Conservation (phyloP, 2,113 vertebrate species). For the Perca flavescens region DNA sequence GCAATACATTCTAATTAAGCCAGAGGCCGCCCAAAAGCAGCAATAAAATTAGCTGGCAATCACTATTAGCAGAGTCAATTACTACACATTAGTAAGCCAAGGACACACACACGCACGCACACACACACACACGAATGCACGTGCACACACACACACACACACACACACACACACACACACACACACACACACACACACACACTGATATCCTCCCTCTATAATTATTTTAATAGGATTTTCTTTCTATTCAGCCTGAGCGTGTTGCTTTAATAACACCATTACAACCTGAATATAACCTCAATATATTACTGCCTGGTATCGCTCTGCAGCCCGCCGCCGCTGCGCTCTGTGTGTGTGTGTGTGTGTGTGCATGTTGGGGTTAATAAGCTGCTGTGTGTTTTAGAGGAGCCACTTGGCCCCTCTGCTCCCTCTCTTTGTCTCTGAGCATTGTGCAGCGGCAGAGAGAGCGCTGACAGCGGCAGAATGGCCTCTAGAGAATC, state of each 20-base stretch:
- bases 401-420: conserved; percentile 80
- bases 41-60: conserved; percentile 99
- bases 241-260: conserved; percentile 78
- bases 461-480: conserved; percentile 77
- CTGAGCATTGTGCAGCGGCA: conserved; percentile 65
- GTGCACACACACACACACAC: conserved; percentile 34
- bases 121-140: conserved; percentile 16
- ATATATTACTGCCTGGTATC: conserved; percentile 79
- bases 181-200: conserved; percentile 42
- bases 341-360: conserved; percentile 52
- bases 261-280: conserved; percentile 84
- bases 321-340: conserved; percentile 50
- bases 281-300: conserved; percentile 81
- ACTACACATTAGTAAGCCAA: conserved; percentile 91
- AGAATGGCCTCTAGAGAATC: conserved; percentile 80
- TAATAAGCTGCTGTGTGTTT: conserved; percentile 85
- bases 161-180: conserved; percentile 28
- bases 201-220: conserved; percentile 68
- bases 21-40: conserved; percentile 90
- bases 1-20: conserved; percentile 97
- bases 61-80: conserved; percentile 98
- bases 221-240: conserved; percentile 83
- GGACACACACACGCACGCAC: conserved; percentile 57
- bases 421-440: conserved; percentile 81
- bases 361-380: conserved; percentile 78